A percentile compares a stretch with the other conserved stretches of the same genome.
These are phyloP conservation scores for Spongia lamella DNA, from an alignment of 37 sponge, comb jelly and placozoan genomes.

Conservation along the genomic window DNA sequence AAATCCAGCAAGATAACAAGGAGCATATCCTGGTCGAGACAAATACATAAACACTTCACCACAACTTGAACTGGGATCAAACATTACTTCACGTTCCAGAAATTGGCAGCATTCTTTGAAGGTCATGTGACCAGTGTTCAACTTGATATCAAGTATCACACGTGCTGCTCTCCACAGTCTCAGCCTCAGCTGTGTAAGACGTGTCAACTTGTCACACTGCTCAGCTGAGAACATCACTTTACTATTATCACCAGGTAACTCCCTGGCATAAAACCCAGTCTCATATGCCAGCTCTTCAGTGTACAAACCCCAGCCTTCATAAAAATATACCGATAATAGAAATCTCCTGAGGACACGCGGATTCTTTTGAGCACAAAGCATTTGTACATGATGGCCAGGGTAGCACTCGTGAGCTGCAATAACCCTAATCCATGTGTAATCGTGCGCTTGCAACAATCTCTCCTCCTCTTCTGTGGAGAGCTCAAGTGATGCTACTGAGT, in stretches of 20 bases:
- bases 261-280: constrained; percentile 49
- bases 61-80: constrained; percentile 32
- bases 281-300: constrained; percentile 64
- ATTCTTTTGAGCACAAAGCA: constrained; percentile 42
- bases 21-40: constrained; percentile 58
- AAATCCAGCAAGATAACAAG: constrained; percentile 57
- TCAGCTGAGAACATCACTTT: constrained; percentile 5
- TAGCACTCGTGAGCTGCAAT: constrained; percentile 63
- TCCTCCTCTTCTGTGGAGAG: constrained; percentile 31
- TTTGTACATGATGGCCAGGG: constrained; percentile 69
- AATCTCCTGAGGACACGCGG: constrained; percentile 44
- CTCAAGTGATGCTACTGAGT: constrained; percentile 25
- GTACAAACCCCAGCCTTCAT: constrained; percentile 72
- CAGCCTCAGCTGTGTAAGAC: constrained; percentile 57
- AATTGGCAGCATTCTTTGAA: constrained; percentile 44
- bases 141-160: constrained; percentile 55
- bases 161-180: constrained; percentile 70
- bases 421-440: constrained; percentile 62
- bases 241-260: constrained; percentile 7
- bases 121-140: constrained; percentile 36
- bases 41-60: constrained; percentile 59
- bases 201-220: constrained; percentile 20
- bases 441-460: constrained; percentile 38
- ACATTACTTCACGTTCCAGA: constrained; percentile 48
- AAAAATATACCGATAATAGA: constrained; percentile 44